A percentile compares a stretch with the other conserved stretches of the same genome.
These are phyloP conservation scores for Lasioglossum vierecki DNA, from an alignment of 2,888 invertebrate genomes.

Conservation along the genomic window DNA sequence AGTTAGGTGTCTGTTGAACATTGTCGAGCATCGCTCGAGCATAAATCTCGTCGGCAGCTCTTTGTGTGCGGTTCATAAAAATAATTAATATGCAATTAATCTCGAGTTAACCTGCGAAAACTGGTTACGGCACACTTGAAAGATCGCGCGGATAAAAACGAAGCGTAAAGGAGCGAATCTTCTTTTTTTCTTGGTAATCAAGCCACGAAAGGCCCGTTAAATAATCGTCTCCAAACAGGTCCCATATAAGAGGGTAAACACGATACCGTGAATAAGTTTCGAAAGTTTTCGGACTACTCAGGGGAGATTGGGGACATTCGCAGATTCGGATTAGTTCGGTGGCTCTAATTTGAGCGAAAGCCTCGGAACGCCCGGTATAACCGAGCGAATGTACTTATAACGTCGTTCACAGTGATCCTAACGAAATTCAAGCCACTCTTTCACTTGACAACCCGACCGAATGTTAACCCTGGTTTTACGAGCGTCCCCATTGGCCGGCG, in stretches of 20 bases:
- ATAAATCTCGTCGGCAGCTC: background rate
- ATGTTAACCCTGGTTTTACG: slow-evolving; percentile 83
- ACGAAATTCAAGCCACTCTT: slow-evolving; percentile 82
- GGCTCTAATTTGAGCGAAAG: slow-evolving; percentile 47
- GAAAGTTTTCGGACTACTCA: background rate
- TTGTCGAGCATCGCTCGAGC: background rate
- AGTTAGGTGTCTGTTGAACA: background rate
- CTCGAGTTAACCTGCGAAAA: background rate
- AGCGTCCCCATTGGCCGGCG: slow-evolving; percentile 79
- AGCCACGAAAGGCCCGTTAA: background rate
- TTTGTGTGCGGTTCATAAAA: slow-evolving; percentile 1
- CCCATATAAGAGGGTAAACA: background rate
- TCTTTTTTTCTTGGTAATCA: background rate
- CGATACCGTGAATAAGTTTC: background rate
- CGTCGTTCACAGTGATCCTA: slow-evolving; percentile 76
- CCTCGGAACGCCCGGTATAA: slow-evolving; percentile 52
- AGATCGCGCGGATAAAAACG: background rate
- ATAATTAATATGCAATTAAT: slow-evolving; percentile 1
- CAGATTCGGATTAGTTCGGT: slow-evolving; percentile 20
- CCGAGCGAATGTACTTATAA: slow-evolving; percentile 67
- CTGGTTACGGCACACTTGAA: background rate
- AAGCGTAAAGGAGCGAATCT: background rate
- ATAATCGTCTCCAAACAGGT: background rate
- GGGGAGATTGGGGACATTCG: background rate
- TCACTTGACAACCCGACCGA: slow-evolving; percentile 83